Conservation (phyloP, 2,888 invertebrate genomes). For the Venusia cambrica region DNA sequence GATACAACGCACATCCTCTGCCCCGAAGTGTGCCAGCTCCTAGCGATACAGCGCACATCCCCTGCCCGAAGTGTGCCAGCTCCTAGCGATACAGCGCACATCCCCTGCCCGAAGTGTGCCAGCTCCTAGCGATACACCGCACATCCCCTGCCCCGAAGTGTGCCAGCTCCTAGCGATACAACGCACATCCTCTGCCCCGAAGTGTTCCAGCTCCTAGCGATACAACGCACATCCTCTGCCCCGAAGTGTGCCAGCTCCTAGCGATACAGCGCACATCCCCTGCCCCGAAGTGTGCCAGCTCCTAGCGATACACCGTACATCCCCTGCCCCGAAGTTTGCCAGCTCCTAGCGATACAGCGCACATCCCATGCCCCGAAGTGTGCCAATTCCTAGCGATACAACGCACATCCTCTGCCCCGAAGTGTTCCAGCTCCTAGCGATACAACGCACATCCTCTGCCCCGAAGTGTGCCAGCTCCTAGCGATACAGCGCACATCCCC, state of each 20-base stretch:
- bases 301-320: too few relatives aligned
- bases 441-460: too few relatives aligned
- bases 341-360: too few relatives aligned
- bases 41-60: too few relatives aligned
- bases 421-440: conserved; percentile 14
- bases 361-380: conserved; percentile 14
- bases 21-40: conserved; percentile 14
- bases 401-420: conserved; percentile 13
- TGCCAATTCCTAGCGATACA: conserved; percentile 11
- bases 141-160: conserved; percentile 14
- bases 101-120: conserved; percentile 16
- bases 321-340: conserved; percentile 15
- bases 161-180: conserved; percentile 12
- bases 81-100: too few relatives aligned
- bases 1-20: too few relatives aligned
- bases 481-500: too few relatives aligned
- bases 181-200: conserved; percentile 13
- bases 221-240: too few relatives aligned
- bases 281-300: conserved; percentile 15
- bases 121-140: too few relatives aligned
- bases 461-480: conserved; percentile 15
- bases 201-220: conserved; percentile 14
- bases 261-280: too few relatives aligned
- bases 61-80: conserved; percentile 15
- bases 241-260: conserved; percentile 15